These are phyloP conservation scores for Aspidoscelis tigris DNA, from an alignment of 2,113 vertebrate genomes.

Conservation along the genomic window DNA sequence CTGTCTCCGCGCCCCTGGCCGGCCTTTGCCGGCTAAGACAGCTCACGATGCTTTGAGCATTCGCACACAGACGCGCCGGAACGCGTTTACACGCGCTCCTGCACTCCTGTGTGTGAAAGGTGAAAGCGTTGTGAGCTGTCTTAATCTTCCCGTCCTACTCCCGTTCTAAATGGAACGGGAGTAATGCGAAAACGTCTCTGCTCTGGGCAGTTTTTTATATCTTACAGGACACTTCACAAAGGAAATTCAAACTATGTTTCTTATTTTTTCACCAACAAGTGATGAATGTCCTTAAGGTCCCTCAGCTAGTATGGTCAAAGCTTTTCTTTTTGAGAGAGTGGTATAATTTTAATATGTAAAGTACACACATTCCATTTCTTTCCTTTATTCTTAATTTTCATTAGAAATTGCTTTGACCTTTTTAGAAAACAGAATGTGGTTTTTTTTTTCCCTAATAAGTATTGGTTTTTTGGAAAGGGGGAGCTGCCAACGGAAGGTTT, in stretches of 20 bases:
- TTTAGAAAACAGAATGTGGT: neutral
- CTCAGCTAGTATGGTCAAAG: neutral
- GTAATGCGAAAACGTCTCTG: no score
- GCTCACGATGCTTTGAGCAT: no score
- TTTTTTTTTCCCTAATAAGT: neutral
- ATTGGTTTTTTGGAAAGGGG: neutral
- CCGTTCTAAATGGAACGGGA: no score
- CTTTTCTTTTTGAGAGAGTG: no score
- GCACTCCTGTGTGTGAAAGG: no score
- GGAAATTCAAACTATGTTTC: neutral
- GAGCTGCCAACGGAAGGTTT: neutral
- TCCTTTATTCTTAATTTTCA: neutral
- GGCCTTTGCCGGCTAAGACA: no score
- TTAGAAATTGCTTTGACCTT: neutral
- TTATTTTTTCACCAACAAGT: neutral
- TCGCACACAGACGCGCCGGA: no score
- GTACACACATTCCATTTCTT: neutral
- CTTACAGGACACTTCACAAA: neutral
- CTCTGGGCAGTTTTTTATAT: neutral
- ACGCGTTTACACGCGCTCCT: no score
- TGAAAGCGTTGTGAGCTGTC: no score
- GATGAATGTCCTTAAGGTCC: neutral
- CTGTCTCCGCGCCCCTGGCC: no score
- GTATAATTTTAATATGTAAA: neutral
- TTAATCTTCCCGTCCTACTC: no score